These are phyloP conservation scores for Panagrolaimus sp. DNA, from an alignment of 1,140 invertebrate species.

Conservation along the genomic window DNA sequence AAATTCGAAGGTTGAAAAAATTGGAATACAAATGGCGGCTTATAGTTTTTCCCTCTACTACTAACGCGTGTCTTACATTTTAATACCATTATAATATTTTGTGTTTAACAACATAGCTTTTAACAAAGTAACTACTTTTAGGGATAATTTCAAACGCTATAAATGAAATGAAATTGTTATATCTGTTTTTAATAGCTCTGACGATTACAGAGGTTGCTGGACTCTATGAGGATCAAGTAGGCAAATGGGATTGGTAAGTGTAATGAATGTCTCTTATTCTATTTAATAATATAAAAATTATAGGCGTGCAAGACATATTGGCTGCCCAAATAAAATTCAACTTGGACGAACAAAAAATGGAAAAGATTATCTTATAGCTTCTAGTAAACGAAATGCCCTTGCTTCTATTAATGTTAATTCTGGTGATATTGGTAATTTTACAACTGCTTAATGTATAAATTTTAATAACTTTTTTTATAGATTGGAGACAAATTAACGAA, in stretches of 20 bases:
- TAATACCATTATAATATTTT: no score
- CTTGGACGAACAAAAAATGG: constrained; percentile 14
- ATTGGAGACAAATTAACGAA: constrained; percentile 45
- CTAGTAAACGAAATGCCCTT: constrained; percentile 33
- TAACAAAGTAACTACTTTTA: no score
- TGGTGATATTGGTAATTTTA: constrained; percentile 39
- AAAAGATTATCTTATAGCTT: constrained; percentile 30
- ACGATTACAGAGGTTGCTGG: constrained; percentile 16
- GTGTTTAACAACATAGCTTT: no score
- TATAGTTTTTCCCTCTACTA: no score
- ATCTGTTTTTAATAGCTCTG: no score
- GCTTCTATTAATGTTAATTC: constrained; percentile 32
- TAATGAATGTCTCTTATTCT: no score
- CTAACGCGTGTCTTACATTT: no score
- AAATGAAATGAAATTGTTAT: no score
- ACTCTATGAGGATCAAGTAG: constrained; percentile 43
- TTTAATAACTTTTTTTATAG: constrained; percentile 23
- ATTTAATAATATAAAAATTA: constrained; percentile 15
- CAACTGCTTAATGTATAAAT: constrained; percentile 9
- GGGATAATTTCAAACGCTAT: no score
- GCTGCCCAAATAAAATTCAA: constrained; percentile 32
- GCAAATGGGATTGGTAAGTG: constrained; percentile 46
- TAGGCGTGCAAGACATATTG: constrained; percentile 32
- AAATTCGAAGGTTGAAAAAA: no score
- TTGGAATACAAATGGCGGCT: no score